A percentile compares a stretch with the other conserved stretches of the same genome.
phyloP scores from a whole-genome alignment of 2,888 invertebrate species.

The Theristus sp. region DNA sequence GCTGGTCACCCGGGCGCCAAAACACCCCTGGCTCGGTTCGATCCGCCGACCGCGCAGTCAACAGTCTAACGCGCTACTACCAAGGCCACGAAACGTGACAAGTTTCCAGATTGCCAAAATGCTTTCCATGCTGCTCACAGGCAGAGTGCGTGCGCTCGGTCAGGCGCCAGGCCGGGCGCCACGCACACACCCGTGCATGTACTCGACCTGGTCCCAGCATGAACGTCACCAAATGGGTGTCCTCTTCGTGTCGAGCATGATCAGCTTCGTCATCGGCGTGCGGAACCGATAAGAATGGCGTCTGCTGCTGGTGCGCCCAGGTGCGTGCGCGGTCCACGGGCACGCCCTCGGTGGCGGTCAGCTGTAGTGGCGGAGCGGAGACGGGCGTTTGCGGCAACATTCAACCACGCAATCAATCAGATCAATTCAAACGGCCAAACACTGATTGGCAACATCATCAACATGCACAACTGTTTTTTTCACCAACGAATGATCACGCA shows the following conservation, averaged over 20 bases:
- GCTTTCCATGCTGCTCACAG: too few relatives aligned
- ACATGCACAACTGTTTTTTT: too few relatives aligned
- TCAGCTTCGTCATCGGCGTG: slow-evolving; percentile 64
- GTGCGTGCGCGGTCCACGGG: slow-evolving; percentile 80
- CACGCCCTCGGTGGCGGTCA: slow-evolving; percentile 74
- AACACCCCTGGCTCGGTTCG: too few relatives aligned
- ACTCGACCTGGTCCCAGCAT: slow-evolving; percentile 31
- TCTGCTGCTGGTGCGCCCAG: slow-evolving; percentile 69
- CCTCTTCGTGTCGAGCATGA: slow-evolving; percentile 69
- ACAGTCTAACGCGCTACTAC: too few relatives aligned
- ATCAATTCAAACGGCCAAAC: slow-evolving; percentile 68
- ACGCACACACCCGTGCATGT: not conserved
- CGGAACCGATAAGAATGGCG: slow-evolving; percentile 62
- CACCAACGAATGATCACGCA: too few relatives aligned
- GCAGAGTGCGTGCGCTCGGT: too few relatives aligned
- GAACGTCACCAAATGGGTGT: slow-evolving; percentile 61
- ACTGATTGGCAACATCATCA: too few relatives aligned
- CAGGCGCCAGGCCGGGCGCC: too few relatives aligned
- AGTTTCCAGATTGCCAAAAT: too few relatives aligned
- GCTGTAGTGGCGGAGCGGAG: slow-evolving; percentile 41
- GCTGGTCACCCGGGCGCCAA: too few relatives aligned
- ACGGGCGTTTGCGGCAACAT: not conserved
- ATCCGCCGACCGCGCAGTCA: too few relatives aligned
- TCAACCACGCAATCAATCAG: slow-evolving; percentile 42
- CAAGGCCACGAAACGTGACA: too few relatives aligned